phyloP scores from a whole-genome alignment of 2,113 vertebrate genomes.

The Pituophis catenifer region DNA sequence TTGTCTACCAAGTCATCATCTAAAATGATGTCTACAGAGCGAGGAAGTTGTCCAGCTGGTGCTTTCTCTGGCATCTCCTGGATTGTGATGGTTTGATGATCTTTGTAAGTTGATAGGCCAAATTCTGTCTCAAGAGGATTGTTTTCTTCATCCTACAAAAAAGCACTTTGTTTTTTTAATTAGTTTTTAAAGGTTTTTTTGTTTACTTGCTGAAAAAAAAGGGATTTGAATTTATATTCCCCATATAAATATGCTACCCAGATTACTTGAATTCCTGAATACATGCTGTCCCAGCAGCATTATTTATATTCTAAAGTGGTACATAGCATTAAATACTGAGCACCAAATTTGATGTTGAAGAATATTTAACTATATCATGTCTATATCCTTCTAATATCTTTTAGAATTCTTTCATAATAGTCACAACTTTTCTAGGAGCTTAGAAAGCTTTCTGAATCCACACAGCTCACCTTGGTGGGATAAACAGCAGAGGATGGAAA shows the following conservation, averaged over 20 bases:
- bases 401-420: background rate
- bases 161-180: background rate
- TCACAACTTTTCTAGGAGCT: too few relatives aligned
- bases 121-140: slow-evolving; percentile 96
- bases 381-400: background rate
- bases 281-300: background rate
- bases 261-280: rapidly evolving
- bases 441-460: background rate
- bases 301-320: background rate
- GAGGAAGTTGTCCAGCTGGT: slow-evolving; percentile 93
- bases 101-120: slow-evolving; percentile 91
- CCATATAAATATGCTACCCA: background rate
- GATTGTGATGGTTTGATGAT: slow-evolving; percentile 94
- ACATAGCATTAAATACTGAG: background rate
- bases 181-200: background rate
- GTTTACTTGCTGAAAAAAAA: background rate
- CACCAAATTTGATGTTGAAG: background rate
- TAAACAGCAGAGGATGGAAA: slow-evolving; percentile 90
- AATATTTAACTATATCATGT: background rate
- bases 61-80: slow-evolving; percentile 99
- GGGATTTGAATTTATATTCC: background rate
- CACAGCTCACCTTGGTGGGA: slow-evolving; percentile 88
- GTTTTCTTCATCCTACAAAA: slow-evolving; percentile 90
- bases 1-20: slow-evolving; percentile 93
- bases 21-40: slow-evolving; percentile 91